These are phyloP conservation scores for Machimus atricapillus DNA, from an alignment of 2,888 invertebrate genomes.

Conservation along the genomic window DNA sequence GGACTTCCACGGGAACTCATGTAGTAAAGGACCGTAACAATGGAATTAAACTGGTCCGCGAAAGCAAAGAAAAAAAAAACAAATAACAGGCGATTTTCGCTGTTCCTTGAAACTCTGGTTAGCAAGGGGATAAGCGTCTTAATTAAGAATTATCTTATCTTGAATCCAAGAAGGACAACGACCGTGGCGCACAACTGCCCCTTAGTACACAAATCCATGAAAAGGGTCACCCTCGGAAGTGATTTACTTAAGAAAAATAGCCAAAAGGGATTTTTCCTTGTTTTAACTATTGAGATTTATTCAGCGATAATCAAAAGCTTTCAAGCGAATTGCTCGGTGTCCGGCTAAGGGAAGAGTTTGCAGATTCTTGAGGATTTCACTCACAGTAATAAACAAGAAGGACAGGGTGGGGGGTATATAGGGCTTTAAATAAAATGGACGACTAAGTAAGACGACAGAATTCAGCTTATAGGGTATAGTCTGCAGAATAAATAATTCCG, in stretches of 20 bases:
- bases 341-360: slow-evolving; percentile 13
- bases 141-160: slow-evolving; percentile 47
- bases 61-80: not conserved
- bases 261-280: slow-evolving; percentile 46
- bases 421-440: not conserved
- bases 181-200: slow-evolving; percentile 12
- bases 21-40: not conserved
- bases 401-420: not conserved
- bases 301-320: slow-evolving; percentile 52
- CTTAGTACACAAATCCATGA: slow-evolving; percentile 42
- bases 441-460: not conserved
- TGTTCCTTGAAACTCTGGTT: not conserved
- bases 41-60: not conserved
- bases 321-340: slow-evolving; percentile 50
- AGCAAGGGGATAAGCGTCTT: slow-evolving; percentile 44
- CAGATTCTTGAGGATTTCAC: slow-evolving; percentile 9
- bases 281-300: slow-evolving; percentile 52
- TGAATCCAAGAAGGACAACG: slow-evolving; percentile 5
- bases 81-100: not conserved
- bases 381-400: slow-evolving; percentile 3
- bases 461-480: not conserved
- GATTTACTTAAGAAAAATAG: slow-evolving; percentile 47
- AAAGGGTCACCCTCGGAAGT: slow-evolving; percentile 46
- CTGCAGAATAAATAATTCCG: not conserved
- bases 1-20: not conserved